Conservation (phyloP, 2,113 vertebrate genomes). For the Melanerpes aurifrons region DNA sequence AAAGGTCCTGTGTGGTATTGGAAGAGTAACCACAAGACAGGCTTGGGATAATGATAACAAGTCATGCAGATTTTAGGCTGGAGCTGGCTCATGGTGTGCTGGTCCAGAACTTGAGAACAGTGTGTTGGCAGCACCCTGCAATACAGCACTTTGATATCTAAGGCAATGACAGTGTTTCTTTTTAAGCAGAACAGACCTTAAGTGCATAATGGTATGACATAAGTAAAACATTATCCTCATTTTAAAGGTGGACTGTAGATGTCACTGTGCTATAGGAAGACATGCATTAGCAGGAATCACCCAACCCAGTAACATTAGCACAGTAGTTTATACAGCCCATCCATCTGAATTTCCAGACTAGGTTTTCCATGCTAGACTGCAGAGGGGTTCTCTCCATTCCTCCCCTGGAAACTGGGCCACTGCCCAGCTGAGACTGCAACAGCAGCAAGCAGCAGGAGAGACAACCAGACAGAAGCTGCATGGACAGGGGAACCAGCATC, state of each 20-base stretch:
- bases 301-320: neutral
- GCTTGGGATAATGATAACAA: neutral
- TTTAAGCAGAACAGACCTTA: neutral
- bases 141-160: rapidly evolving
- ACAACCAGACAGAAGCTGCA: neutral
- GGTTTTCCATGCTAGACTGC: neutral
- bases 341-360: neutral
- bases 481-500: neutral
- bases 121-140: neutral
- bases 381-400: neutral
- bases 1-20: neutral
- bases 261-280: constrained; percentile 60
- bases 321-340: neutral
- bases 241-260: constrained; percentile 56
- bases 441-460: neutral
- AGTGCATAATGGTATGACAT: neutral
- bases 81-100: neutral
- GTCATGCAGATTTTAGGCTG: neutral
- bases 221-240: neutral
- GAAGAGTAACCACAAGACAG: neutral
- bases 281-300: neutral
- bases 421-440: neutral
- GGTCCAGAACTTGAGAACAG: neutral
- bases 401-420: neutral
- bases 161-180: neutral